phyloP scores from a whole-genome alignment of 2,888 invertebrate genomes.

The Mesopsocus fuscifrons region DNA sequence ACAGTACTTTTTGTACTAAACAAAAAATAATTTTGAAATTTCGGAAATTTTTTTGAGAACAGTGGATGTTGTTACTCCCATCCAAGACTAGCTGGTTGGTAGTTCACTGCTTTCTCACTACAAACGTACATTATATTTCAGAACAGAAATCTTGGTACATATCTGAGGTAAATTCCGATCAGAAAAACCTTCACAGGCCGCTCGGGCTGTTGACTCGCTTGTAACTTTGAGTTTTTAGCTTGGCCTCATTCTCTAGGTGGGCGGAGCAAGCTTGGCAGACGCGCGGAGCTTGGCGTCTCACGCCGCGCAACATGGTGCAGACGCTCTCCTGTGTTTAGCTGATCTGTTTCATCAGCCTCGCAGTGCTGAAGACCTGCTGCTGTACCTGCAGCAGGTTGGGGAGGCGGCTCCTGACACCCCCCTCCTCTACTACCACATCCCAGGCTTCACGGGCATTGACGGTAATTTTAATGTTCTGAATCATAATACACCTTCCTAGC shows the following conservation, averaged over 20 bases:
- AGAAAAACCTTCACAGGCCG: conserved; percentile 8
- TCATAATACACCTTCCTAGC: no score
- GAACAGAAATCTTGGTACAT: no score
- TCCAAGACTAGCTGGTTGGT: no score
- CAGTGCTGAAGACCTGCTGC: conserved; percentile 36
- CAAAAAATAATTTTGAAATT: no score
- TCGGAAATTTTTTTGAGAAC: no score
- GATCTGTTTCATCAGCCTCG: conserved; percentile 58
- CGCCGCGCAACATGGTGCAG: conserved; percentile 39
- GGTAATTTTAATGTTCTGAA: no score
- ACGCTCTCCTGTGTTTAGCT: conserved; percentile 52
- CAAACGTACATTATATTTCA: no score
- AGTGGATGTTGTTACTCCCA: no score
- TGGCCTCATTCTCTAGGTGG: no score
- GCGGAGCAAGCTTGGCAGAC: conserved; percentile 45
- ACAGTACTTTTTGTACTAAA: no score
- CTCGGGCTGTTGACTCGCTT: no score
- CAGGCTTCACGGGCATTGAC: conserved; percentile 46
- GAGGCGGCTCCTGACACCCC: conserved; percentile 54
- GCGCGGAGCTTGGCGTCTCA: conserved; percentile 49
- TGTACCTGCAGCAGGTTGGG: conserved; percentile 44
- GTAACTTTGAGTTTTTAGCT: background rate
- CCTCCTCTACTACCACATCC: conserved; percentile 68
- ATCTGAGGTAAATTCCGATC: conserved; percentile 10
- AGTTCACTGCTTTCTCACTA: no score